Evolutionary conservation across 2,797 vertebrate genomes (phyloP), one percentile per base, ranked within the genome.

Genomic region (Acomys russatus): DNA sequence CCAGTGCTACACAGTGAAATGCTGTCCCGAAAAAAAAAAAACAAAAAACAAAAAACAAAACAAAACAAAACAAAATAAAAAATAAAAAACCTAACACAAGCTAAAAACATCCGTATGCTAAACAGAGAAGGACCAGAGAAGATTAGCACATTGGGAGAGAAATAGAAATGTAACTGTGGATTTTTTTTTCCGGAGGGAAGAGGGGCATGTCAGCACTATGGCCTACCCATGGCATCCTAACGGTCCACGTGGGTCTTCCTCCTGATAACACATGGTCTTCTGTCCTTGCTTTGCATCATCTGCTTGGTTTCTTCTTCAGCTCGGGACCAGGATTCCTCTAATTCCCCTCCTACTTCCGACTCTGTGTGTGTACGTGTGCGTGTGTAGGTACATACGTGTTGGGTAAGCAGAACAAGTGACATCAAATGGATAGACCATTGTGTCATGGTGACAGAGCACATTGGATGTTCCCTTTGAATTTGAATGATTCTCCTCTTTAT

Each of bases 381-480:
- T 12, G 14, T 25, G 9, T 64, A 61, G 54, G 38, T 23, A 38
- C 22, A 25, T 51, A 38, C 51, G 9, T 18, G 6, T 3, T 35
- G 17, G 49, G 12, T 35, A 9, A 85, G 38, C 9, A 44, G 66
- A 90, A 17, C 18, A 84, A 35, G 30, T 35, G 68, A 82, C 3
- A 66, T 11, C 59, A 64, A 28, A 54, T 17, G 17, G 56, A 49
- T 68, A 68, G 33, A 68, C 44, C 51, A 22, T 79, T 93, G 33
- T 83, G 64, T 96, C 71, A 66, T 71, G 71, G 14, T n/a, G 73
- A 91, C 5, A 64, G 73, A 92, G 30, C 35, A 25, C 70, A 68
- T 3, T 35, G 68, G 68, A 78, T 70, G 77, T 80, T 92, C 59
- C 54, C 80, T 97, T 94, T 91, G 90, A 79, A 95, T 97, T 94